Conservation (phyloP, 2,797 vertebrate species). For the Rhinella marina region DNA sequence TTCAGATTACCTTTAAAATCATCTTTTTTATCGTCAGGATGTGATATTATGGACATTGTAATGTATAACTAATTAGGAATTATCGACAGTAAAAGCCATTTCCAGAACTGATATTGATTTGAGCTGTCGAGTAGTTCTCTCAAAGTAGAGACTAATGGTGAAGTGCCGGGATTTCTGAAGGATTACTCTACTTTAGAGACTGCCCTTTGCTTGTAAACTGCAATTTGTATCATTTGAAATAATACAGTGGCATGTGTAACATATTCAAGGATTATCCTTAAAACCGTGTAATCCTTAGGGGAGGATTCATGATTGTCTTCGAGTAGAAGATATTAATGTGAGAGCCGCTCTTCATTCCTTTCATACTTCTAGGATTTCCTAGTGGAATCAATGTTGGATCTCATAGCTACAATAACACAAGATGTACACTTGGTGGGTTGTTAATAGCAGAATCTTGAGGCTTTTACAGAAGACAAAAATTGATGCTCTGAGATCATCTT, state of each 20-base stretch:
- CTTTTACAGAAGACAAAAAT: neutral
- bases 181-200: conserved; percentile 30
- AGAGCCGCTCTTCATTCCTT: conserved; percentile 27
- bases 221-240: conserved; percentile 43
- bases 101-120: conserved; percentile 25
- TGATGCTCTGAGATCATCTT: neutral
- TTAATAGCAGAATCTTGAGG: neutral
- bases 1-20: too few relatives aligned
- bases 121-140: conserved; percentile 38
- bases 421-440: neutral
- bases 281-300: conserved; percentile 43
- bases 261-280: conserved; percentile 48
- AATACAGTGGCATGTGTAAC: conserved; percentile 29
- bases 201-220: conserved; percentile 46
- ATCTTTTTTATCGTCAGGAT: neutral
- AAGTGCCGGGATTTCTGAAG: conserved; percentile 41
- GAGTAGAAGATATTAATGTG: conserved; percentile 40
- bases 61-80: neutral
- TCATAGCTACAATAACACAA: neutral
- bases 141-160: conserved; percentile 34
- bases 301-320: conserved; percentile 32
- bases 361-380: conserved; percentile 8
- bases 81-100: conserved; percentile 37
- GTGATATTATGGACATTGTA: neutral
- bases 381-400: neutral